These are phyloP conservation scores for Toxotes lorentzi DNA, from an alignment of 2,797 vertebrate genomes.

Conservation along the genomic window DNA sequence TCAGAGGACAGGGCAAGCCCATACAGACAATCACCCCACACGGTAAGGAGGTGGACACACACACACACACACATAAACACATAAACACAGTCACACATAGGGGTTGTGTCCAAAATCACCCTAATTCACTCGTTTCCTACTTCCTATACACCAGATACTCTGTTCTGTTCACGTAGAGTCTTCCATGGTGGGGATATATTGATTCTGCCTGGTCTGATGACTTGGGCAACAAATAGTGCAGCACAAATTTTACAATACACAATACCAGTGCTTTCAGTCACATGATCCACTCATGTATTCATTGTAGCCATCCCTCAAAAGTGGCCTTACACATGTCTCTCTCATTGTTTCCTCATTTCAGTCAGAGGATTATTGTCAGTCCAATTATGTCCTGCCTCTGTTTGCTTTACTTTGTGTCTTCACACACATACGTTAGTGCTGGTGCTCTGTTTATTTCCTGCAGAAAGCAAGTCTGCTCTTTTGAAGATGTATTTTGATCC, in stretches of 20 bases:
- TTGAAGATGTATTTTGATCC: slow-evolving; percentile 77
- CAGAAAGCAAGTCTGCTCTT: slow-evolving; percentile 65
- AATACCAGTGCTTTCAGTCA: neutral
- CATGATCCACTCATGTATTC: slow-evolving; percentile 6
- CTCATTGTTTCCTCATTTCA: slow-evolving; percentile 49
- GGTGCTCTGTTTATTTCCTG: slow-evolving; percentile 59
- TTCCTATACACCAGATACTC: neutral
- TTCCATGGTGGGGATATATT: neutral
- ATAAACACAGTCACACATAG: neutral
- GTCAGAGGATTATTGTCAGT: slow-evolving; percentile 59
- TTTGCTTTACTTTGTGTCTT: slow-evolving; percentile 54
- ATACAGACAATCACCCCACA: slow-evolving; percentile 98
- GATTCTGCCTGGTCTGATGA: neutral
- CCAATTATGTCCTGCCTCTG: slow-evolving; percentile 58
- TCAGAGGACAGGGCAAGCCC: slow-evolving; percentile 93
- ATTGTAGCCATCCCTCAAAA: slow-evolving; percentile 19
- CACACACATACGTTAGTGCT: slow-evolving; percentile 25
- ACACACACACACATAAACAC: slow-evolving; percentile 24
- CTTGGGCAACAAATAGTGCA: neutral
- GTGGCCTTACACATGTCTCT: slow-evolving; percentile 10
- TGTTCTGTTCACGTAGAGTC: neutral
- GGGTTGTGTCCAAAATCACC: neutral
- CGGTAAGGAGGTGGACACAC: slow-evolving; percentile 85
- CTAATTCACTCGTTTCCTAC: neutral
- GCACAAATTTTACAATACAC: neutral